Percentiles rank a stretch among this genome's conserved stretches.
These are phyloP conservation scores for Scelioninae gen. 1 DNA, from an alignment of 2,888 invertebrate species.

Conservation along the genomic window DNA sequence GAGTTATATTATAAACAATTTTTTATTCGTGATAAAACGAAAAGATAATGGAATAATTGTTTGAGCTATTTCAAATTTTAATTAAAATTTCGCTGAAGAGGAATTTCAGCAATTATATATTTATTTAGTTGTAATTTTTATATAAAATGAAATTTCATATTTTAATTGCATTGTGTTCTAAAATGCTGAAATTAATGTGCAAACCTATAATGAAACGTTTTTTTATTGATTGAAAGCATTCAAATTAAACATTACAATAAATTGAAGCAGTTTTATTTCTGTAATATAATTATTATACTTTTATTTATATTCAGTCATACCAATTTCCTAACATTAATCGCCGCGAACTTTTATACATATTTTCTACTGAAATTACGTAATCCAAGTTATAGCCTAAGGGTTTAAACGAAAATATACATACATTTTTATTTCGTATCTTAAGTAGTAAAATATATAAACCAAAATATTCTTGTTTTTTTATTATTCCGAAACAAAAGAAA, in stretches of 20 bases:
- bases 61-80: constrained; percentile 42
- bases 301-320: too few relatives aligned
- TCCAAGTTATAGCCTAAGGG: too few relatives aligned
- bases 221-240: too few relatives aligned
- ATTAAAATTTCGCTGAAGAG: constrained; percentile 37
- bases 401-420: too few relatives aligned
- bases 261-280: too few relatives aligned
- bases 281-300: too few relatives aligned
- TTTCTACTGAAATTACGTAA: too few relatives aligned
- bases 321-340: too few relatives aligned
- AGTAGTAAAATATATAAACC: too few relatives aligned
- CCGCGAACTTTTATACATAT: too few relatives aligned
- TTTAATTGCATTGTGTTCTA: background rate
- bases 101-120: constrained; percentile 18
- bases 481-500: background rate
- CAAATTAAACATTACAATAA: too few relatives aligned
- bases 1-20: constrained; percentile 50
- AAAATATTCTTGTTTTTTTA: background rate
- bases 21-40: constrained; percentile 41
- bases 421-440: too few relatives aligned
- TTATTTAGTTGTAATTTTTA: background rate
- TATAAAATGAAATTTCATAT: background rate
- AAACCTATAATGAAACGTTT: background rate
- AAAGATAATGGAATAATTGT: constrained; percentile 48
- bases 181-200: constrained; percentile 16